Evolutionary conservation across 2,797 vertebrate species (phyloP).

Genomic region (Sebastes diploproa): DNA sequence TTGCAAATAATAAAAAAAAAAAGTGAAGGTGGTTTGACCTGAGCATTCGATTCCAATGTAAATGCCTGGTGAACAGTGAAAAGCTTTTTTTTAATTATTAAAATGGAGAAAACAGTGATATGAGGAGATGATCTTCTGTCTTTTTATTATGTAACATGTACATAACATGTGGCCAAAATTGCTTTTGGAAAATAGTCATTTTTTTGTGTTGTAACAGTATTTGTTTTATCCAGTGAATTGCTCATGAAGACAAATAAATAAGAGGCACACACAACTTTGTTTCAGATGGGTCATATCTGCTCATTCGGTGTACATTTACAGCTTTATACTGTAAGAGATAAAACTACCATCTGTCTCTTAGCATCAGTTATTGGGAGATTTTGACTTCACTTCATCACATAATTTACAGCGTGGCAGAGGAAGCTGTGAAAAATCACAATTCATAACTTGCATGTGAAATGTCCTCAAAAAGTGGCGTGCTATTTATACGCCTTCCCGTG

Average conservation of each 20-base stretch:
- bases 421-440: conserved; percentile 4
- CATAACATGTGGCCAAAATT: conserved; percentile 85
- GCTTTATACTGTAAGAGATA: background rate
- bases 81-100: conserved; percentile 74
- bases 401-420: background rate
- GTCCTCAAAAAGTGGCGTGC: background rate
- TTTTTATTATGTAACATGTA: conserved; percentile 86
- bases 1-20: conserved; percentile 77
- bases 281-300: conserved; percentile 47
- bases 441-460: background rate
- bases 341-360: background rate
- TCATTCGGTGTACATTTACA: background rate
- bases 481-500: background rate
- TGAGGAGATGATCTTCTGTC: conserved; percentile 67
- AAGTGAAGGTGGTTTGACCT: conserved; percentile 74
- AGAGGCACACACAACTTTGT: conserved; percentile 72
- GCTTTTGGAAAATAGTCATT: conserved; percentile 73
- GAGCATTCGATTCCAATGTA: conserved; percentile 75
- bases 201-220: conserved; percentile 88
- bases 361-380: background rate
- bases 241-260: conserved; percentile 87
- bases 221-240: conserved; percentile 87
- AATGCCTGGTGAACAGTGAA: conserved; percentile 76
- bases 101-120: conserved; percentile 71
- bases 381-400: background rate